Conservation (phyloP, 2,888 invertebrate genomes). For the Drosophila mayaguana region DNA sequence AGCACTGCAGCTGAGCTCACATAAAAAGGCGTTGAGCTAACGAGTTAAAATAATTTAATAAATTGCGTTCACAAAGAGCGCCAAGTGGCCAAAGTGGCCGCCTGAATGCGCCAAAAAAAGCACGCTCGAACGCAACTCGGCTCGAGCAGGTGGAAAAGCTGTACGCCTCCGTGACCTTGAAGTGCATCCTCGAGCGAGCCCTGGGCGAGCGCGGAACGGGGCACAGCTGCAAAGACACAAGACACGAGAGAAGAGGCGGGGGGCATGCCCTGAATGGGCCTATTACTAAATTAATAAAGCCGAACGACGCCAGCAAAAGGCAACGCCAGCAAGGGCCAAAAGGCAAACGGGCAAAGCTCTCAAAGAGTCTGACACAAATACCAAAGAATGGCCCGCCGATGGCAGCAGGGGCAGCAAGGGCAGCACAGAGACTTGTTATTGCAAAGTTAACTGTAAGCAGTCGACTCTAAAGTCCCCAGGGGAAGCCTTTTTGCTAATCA, state of each 20-base stretch:
- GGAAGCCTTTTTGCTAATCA: constrained; percentile 6
- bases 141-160: constrained; percentile 57
- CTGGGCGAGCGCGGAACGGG: background rate
- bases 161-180: constrained; percentile 74
- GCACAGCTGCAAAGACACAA: constrained; percentile 7
- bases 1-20: constrained; percentile 10
- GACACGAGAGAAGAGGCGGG: constrained; percentile 13
- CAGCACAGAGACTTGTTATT: constrained; percentile 12
- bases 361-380: constrained; percentile 26
- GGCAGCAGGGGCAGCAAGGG: constrained; percentile 5
- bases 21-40: constrained; percentile 63
- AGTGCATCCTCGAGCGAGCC: constrained; percentile 64
- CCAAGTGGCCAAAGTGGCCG: constrained; percentile 55
- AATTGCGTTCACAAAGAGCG: constrained; percentile 61
- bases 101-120: constrained; percentile 19
- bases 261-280: constrained; percentile 41
- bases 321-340: constrained; percentile 24
- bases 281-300: constrained; percentile 76
- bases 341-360: constrained; percentile 34
- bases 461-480: constrained; percentile 14
- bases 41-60: constrained; percentile 77
- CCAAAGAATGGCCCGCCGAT: constrained; percentile 8
- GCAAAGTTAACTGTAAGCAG: constrained; percentile 26
- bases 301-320: constrained; percentile 31
- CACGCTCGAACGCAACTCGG: constrained; percentile 17